Conservation (phyloP, 2,113 vertebrate species). For the Eidolon helvum region DNA sequence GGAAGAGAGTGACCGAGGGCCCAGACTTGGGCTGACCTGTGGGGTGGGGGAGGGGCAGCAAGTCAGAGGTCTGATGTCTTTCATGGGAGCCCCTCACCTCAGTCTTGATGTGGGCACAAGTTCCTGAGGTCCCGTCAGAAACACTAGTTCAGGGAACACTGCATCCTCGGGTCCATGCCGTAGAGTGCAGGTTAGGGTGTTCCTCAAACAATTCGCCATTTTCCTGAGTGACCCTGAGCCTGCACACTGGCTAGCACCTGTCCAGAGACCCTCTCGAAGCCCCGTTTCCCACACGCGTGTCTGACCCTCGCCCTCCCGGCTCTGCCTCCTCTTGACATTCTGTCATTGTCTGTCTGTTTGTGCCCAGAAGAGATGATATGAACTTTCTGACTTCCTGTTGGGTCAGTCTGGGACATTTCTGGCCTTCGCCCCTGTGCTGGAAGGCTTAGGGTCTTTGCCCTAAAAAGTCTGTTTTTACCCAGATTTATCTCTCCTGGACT, state of each 20-base stretch:
- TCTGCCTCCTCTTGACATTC: background rate
- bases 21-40: too few species aligned
- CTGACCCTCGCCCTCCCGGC: background rate
- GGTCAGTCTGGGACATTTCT: background rate
- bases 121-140: background rate
- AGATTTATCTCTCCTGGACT: background rate
- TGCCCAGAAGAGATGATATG: background rate
- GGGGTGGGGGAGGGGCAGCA: background rate
- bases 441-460: accelerated
- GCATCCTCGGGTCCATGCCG: background rate
- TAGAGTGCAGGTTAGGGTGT: background rate
- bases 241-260: too few species aligned
- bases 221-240: background rate
- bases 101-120: background rate
- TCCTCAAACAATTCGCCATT: background rate
- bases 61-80: background rate
- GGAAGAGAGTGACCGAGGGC: too few species aligned
- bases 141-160: background rate
- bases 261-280: too few species aligned
- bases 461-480: background rate
- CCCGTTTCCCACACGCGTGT: background rate
- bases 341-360: background rate
- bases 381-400: background rate
- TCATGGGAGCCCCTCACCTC: background rate
- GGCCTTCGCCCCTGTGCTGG: background rate